Conservation (phyloP, 2,797 vertebrate species). For the Zenarchopterus dispar region DNA sequence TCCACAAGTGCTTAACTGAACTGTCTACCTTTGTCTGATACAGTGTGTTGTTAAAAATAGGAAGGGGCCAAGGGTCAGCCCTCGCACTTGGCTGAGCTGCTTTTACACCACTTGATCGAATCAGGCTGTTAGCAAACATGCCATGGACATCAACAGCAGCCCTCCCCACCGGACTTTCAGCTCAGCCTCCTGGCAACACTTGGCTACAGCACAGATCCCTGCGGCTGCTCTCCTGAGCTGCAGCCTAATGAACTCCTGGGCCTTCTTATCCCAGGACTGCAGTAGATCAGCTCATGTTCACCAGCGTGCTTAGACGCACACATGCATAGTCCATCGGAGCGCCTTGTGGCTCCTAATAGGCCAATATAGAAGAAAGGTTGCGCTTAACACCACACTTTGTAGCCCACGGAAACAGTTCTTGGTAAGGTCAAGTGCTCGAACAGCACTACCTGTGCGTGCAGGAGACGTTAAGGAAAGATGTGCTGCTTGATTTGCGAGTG, state of each 20-base stretch:
- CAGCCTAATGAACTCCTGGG: constrained; percentile 81
- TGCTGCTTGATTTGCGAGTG: constrained; percentile 66
- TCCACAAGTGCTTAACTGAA: constrained; percentile 66
- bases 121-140: constrained; percentile 84
- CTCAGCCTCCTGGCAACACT: constrained; percentile 81
- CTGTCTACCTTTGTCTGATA: constrained; percentile 75
- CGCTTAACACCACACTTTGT: constrained; percentile 52
- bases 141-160: constrained; percentile 81
- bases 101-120: constrained; percentile 81
- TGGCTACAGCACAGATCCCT: constrained; percentile 70
- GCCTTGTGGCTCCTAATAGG: constrained; percentile 72
- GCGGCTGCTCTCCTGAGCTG: constrained; percentile 76
- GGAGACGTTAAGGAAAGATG: constrained; percentile 53
- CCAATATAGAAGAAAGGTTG: constrained; percentile 74
- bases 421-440: constrained; percentile 58
- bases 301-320: constrained; percentile 50
- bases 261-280: constrained; percentile 72
- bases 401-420: constrained; percentile 60
- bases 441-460: constrained; percentile 60
- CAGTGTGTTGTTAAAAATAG: constrained; percentile 76
- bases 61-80: constrained; percentile 66
- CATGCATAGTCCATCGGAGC: constrained; percentile 57
- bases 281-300: constrained; percentile 57
- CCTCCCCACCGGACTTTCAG: constrained; percentile 68
- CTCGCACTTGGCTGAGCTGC: constrained; percentile 75